Base-by-base conservation (phyloP, 2,113 vertebrate genomes). In the Notothenia rossii region DNA sequence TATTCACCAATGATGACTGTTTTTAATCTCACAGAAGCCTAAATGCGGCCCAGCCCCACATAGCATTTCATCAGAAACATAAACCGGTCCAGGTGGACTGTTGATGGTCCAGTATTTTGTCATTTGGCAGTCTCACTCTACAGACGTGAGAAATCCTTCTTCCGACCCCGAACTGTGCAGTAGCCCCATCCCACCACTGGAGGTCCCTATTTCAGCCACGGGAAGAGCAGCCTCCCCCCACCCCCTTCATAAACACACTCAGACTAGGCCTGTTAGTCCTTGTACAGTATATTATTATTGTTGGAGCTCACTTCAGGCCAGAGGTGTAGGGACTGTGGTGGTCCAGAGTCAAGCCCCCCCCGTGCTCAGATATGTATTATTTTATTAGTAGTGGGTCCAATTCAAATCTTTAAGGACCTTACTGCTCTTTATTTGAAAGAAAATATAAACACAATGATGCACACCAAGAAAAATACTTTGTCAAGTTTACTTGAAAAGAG, bases 391-490 rank as follows among this genome's bases (percentile, higher is more conserved):
- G 20, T 14, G 17, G 13, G 33, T 69, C 50, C 18, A 70, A 4
- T n/a, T 63, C 36, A 61, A 59, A 54, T 25, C 13, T 63, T 74
- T 33, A 53, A 36, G 14, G 36, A 53, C 50, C 14, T 13, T 9
- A 7, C 54, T 43, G n/a, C 40, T 36, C 58, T 22, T 22, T 56
- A 46, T 48, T 51, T n/a, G 25, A n/a, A 15, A 36, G 11, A 12
- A 22, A 10, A 15, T 11, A 61, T 61, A 7, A 10, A 36, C 56
- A 50, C 12, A 11, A 62, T 18, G n/a, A 40, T 43, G 45, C 18
- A 48, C 69, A 58, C 54, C 17, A 60, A 72, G 13, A 69, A 11
- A 56, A 49, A 13, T 22, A n/a, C 55, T 56, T 56, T 22, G 22
- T 55, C 20, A 56, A 56, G n/a, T 29, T 65, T 15, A 33, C 22